phyloP scores from a whole-genome alignment of 2,113 vertebrate species.

The Oncorhynchus gorbuscha region DNA sequence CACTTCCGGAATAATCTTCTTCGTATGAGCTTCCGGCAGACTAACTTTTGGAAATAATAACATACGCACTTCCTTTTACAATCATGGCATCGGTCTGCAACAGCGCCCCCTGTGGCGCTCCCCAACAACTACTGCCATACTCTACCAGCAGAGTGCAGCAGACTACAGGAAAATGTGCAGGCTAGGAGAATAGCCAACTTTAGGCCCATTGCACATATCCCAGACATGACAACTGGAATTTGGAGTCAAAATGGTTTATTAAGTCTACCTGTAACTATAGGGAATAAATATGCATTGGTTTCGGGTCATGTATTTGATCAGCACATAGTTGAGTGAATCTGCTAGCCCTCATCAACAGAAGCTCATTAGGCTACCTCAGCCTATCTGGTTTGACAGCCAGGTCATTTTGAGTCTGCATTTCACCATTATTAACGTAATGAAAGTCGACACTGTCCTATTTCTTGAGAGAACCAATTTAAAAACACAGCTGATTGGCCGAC shows the following conservation, averaged over 20 bases:
- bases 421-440: slow-evolving; percentile 8
- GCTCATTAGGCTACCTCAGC: not conserved
- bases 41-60: slow-evolving; percentile 44
- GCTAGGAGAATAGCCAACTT: too few relatives aligned
- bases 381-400: not conserved
- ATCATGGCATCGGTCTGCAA: not conserved
- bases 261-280: too few relatives aligned
- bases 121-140: not conserved
- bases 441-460: slow-evolving; percentile 21
- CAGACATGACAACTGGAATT: too few relatives aligned
- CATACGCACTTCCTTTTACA: slow-evolving; percentile 47
- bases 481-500: slow-evolving; percentile 1
- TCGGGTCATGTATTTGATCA: not conserved
- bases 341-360: not conserved
- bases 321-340: not conserved
- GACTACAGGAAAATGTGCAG: not conserved
- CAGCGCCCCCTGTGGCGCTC: not conserved
- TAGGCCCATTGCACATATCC: too few relatives aligned
- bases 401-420: not conserved
- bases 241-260: too few relatives aligned
- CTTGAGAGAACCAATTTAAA: slow-evolving; percentile 18
- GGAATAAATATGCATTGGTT: too few relatives aligned
- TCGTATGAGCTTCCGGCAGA: too few relatives aligned
- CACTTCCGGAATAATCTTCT: slow-evolving; percentile 46
- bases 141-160: slow-evolving; percentile 23